A percentile compares a stretch with the other conserved stretches of the same genome.
These are phyloP conservation scores for Tachina fera DNA, from an alignment of 2,888 invertebrate species.

Conservation along the genomic window DNA sequence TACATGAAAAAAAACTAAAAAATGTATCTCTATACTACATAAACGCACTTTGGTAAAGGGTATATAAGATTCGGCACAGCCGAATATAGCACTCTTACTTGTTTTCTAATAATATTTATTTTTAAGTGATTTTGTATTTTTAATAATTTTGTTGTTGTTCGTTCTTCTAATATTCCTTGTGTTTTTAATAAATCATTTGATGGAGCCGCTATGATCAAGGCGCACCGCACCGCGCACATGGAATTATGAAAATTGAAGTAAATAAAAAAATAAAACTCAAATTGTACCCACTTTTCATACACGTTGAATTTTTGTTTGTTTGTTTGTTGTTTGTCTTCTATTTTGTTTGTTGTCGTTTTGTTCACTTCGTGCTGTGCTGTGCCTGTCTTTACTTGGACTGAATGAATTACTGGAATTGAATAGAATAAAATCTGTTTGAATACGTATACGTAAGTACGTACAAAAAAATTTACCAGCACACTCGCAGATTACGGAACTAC, in stretches of 20 bases:
- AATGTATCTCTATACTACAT: too few relatives aligned
- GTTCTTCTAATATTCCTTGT: constrained; percentile 11
- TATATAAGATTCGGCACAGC: too few relatives aligned
- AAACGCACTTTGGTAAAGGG: too few relatives aligned
- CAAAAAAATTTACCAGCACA: constrained; percentile 10
- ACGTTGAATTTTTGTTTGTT: constrained; percentile 17
- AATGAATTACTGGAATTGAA: constrained; percentile 57
- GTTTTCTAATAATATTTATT: constrained; percentile 3
- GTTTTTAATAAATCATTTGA: constrained; percentile 55
- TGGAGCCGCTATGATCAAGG: constrained; percentile 62
- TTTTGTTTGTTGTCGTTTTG: background rate
- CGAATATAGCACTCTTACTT: too few relatives aligned
- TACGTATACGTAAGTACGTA: constrained; percentile 13
- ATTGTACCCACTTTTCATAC: constrained; percentile 14
- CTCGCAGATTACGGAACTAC: constrained; percentile 41
- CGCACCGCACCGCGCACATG: constrained; percentile 38
- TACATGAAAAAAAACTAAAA: too few relatives aligned
- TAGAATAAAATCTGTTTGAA: constrained; percentile 38
- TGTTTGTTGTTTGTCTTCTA: background rate
- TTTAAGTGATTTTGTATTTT: constrained; percentile 46
- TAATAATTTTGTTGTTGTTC: constrained; percentile 28
- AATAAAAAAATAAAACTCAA: background rate
- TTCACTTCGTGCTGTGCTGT: constrained; percentile 19
- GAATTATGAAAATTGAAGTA: constrained; percentile 28
- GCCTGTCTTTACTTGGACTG: constrained; percentile 21